A percentile compares a stretch with the other conserved stretches of the same genome.
Evolutionary conservation across 2,797 vertebrate species (phyloP).

Genomic region (Pseudotriccus pelzelni): DNA sequence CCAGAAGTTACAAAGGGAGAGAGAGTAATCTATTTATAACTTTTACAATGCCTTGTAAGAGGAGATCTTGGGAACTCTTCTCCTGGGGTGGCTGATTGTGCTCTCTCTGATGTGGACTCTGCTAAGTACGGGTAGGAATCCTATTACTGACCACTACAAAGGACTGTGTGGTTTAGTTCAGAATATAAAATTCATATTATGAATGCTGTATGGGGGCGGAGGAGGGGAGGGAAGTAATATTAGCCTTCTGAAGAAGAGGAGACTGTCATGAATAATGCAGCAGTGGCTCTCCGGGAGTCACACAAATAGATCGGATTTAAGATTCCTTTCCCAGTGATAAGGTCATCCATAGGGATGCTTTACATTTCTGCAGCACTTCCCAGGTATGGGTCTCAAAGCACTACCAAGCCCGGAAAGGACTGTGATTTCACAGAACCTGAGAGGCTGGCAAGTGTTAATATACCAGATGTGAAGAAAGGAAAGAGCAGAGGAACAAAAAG

Average conservation of each 20-base stretch:
- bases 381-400: slow-evolving; percentile 30
- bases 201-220: slow-evolving; percentile 60
- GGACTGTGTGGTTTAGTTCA: slow-evolving; percentile 67
- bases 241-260: slow-evolving; percentile 71
- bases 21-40: slow-evolving; percentile 71
- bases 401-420: neutral
- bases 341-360: slow-evolving; percentile 58
- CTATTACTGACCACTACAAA: slow-evolving; percentile 74
- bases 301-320: slow-evolving; percentile 64
- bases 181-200: slow-evolving; percentile 73
- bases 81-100: slow-evolving; percentile 66
- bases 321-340: slow-evolving; percentile 64
- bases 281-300: slow-evolving; percentile 63
- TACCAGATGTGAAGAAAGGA: neutral
- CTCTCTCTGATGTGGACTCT: slow-evolving; percentile 68
- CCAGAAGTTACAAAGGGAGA: slow-evolving; percentile 62
- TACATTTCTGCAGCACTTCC: slow-evolving; percentile 36
- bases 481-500: neutral
- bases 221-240: slow-evolving; percentile 61
- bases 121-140: slow-evolving; percentile 61
- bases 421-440: neutral
- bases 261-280: slow-evolving; percentile 70
- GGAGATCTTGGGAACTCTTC: slow-evolving; percentile 81
- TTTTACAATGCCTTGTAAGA: slow-evolving; percentile 75
- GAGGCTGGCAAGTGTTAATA: neutral